phyloP scores from a whole-genome alignment of 2,797 vertebrate genomes.

The Pseudotriccus pelzelni region DNA sequence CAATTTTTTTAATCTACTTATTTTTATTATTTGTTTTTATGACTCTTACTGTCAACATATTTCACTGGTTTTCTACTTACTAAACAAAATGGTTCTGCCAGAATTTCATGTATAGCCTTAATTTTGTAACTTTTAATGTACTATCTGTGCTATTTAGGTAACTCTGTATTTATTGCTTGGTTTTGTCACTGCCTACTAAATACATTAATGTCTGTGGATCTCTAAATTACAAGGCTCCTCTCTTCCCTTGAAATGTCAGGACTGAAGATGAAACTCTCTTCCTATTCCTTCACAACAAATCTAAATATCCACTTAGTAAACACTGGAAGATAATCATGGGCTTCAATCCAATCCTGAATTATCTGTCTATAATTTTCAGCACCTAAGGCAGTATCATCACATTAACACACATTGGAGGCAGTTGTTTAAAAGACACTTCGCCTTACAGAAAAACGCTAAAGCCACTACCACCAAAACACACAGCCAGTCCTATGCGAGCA shows the following conservation, averaged over 20 bases:
- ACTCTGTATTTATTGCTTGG: slow-evolving; percentile 36
- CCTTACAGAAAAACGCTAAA: neutral
- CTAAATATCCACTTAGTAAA: neutral
- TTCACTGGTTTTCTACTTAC: slow-evolving; percentile 52
- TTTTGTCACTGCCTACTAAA: slow-evolving; percentile 30
- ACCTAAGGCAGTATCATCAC: neutral
- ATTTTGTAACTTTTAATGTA: slow-evolving; percentile 55
- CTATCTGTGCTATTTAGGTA: neutral
- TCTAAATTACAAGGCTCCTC: slow-evolving; percentile 6
- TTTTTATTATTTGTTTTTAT: slow-evolving; percentile 66
- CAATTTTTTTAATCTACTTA: slow-evolving; percentile 47
- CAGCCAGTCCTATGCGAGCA: neutral
- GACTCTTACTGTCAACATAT: slow-evolving; percentile 56
- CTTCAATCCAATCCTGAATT: neutral
- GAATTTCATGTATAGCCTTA: slow-evolving; percentile 19
- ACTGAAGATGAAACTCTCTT: neutral
- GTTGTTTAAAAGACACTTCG: neutral
- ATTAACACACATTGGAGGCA: neutral
- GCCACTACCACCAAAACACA: neutral
- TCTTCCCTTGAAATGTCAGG: neutral
- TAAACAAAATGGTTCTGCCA: slow-evolving; percentile 41
- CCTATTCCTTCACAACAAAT: neutral
- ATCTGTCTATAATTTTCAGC: neutral
- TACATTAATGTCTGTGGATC: neutral
- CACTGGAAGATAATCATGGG: neutral